These are phyloP conservation scores for Perognathus longimembris DNA, from an alignment of 2,113 vertebrate genomes.

Conservation along the genomic window DNA sequence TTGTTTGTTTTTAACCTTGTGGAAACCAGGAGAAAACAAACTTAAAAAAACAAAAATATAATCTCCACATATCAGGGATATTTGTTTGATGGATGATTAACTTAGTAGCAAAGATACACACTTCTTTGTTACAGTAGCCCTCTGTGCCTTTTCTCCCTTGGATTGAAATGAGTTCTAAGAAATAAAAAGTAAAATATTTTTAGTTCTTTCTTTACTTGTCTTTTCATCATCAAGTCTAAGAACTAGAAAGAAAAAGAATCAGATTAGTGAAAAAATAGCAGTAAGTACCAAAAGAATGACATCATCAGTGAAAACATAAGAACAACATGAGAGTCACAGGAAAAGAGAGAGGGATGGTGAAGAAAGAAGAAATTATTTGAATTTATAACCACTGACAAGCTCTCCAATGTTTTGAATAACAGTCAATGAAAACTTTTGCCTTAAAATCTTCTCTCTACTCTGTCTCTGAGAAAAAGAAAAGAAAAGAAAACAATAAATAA, in stretches of 20 bases:
- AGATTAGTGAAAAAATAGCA: background rate
- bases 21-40: accelerated
- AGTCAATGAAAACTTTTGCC: no score
- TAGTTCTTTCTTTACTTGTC: background rate
- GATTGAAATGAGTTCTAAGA: background rate
- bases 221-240: background rate
- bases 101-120: background rate
- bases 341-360: no score
- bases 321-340: no score
- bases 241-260: background rate
- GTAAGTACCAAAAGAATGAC: background rate
- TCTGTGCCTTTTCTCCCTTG: accelerated
- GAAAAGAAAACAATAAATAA: no score
- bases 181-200: background rate
- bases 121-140: accelerated
- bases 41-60: background rate
- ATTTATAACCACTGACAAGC: no score
- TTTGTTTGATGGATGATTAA: accelerated
- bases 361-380: no score
- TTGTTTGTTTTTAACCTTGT: no score
- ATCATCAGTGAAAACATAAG: background rate
- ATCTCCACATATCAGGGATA: background rate
- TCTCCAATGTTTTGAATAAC: no score
- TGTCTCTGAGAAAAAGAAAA: no score
- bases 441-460: no score